These are phyloP conservation scores for Falco punctatus DNA, from an alignment of 2,113 vertebrate species.

Conservation along the genomic window DNA sequence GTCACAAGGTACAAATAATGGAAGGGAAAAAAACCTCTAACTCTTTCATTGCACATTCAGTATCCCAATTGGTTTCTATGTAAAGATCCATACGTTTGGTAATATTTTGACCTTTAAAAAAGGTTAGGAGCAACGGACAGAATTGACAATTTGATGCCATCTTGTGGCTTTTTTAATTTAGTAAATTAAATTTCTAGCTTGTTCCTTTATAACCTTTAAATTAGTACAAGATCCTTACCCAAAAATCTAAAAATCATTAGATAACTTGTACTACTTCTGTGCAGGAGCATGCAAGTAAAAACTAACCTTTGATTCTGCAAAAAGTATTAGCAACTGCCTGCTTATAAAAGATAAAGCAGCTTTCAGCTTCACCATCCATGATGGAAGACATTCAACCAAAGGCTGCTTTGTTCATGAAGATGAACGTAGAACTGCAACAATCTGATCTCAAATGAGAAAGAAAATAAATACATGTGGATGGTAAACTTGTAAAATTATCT, in stretches of 20 bases:
- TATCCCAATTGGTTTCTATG: background rate
- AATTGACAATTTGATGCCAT: slow-evolving; percentile 27
- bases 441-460: background rate
- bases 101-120: background rate
- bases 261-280: background rate
- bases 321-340: background rate
- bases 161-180: slow-evolving; percentile 21
- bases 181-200: background rate
- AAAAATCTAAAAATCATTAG: background rate
- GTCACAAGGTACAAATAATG: background rate
- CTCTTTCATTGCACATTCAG: background rate
- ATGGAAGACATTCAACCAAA: background rate
- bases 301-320: background rate
- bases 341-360: background rate
- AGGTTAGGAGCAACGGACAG: background rate
- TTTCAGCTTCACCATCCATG: background rate
- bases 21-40: background rate
- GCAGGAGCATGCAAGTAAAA: background rate
- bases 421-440: background rate
- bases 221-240: background rate
- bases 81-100: background rate
- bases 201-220: background rate
- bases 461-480: background rate
- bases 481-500: background rate
- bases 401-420: background rate